Percentiles rank a stretch among this genome's conserved stretches.
Evolutionary conservation across 1,140 invertebrate genomes (phyloP).

Genomic region (Hyles euphorbiae): DNA sequence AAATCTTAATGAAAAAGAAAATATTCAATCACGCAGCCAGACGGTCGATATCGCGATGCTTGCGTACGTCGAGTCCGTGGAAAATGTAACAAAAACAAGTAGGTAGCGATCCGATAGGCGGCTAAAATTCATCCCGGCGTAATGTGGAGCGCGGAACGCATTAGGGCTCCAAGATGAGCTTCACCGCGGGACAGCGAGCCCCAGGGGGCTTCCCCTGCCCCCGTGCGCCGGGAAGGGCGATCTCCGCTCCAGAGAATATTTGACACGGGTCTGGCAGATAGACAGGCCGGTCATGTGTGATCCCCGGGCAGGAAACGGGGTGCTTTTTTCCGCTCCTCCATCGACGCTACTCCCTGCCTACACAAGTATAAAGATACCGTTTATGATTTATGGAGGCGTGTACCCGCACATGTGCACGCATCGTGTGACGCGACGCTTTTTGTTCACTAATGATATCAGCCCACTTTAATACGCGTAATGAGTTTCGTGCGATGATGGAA

Average conservation of each 20-base stretch:
- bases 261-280: conserved; percentile 75
- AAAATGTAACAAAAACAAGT: conserved; percentile 30
- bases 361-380: conserved; percentile 52
- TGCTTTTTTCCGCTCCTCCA: conserved; percentile 67
- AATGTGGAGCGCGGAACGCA: conserved; percentile 57
- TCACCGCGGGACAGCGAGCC: conserved; percentile 69
- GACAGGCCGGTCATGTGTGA: conserved; percentile 74
- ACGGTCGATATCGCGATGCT: conserved; percentile 11
- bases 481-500: conserved; percentile 32
- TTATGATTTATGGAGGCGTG: conserved; percentile 64
- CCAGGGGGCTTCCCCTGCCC: conserved; percentile 58
- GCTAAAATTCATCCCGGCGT: conserved; percentile 65
- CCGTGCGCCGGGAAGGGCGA: conserved; percentile 52
- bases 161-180: conserved; percentile 72
- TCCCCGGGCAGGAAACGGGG: conserved; percentile 68
- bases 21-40: conserved; percentile 48
- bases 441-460: conserved; percentile 46
- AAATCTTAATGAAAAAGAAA: conserved; percentile 70
- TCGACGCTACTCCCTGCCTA: conserved; percentile 55
- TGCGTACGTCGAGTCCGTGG: background rate
- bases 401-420: conserved; percentile 62
- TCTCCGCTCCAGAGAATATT: conserved; percentile 74
- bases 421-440: conserved; percentile 50
- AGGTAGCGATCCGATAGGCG: conserved; percentile 23
- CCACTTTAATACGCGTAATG: conserved; percentile 39